Base-by-base conservation (phyloP, 2,888 invertebrate species). In the Acronicta leporina region DNA sequence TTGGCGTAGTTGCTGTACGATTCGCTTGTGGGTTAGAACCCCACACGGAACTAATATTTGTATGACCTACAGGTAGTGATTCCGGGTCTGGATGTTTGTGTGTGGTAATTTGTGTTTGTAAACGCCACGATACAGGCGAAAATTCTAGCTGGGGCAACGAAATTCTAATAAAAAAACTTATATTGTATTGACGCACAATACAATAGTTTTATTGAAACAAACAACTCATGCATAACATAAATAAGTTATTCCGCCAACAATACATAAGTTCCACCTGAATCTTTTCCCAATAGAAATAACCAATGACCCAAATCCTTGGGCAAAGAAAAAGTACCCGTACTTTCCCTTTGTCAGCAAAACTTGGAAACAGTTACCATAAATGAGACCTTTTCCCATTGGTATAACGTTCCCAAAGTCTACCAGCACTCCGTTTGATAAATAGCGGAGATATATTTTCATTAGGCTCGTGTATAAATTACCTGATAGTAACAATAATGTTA, bases 271-370 rank as follows among this genome's bases (percentile, higher is more conserved):
- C 62, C 44, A 78, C 74, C 75, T 79, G 75, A 73, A 78, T 61
- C 74, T 72, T 71, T 79, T 74, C 65, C 72, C 77, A 80, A 81
- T 80, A 81, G 81, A 85, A 82, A 88, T 83, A 88, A 87, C 87
- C 86, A 88, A 89, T 87, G 88, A 89, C 89, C 90, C 83, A 87
- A 82, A 90, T 90, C 84, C 81, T 76, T 76, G 72, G 78, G 46
- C 74, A 80, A 84, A 78, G 79, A 79, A 84, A 87, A 85, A 82
- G 83, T 82, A 79, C 79, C 77, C 70, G 75, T 75, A 83, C 81
- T 82, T 82, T 84, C 81, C 85, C 83, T 84, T 84, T 87, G 88
- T 91, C 90, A 90, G 89, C 87, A 77, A 85, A 90, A 87, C 81
- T 87, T 87, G 79, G 79, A 80, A 81, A 85, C 83, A 82, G 83